These are phyloP conservation scores for Hoplostethus atlanticus DNA, from an alignment of 2,797 vertebrate genomes.

Conservation along the genomic window DNA sequence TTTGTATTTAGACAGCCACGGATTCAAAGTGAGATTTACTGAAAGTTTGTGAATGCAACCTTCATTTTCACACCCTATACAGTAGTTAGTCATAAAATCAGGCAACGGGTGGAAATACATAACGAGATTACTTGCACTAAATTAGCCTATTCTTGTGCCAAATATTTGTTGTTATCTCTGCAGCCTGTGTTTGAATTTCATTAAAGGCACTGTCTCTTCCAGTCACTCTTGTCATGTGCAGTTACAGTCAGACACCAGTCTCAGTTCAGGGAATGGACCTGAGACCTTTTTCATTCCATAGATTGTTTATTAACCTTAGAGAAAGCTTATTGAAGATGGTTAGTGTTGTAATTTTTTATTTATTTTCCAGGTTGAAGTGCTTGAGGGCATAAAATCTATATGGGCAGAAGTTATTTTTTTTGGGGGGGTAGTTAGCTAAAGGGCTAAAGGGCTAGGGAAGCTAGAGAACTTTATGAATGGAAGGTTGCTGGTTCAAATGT, in stretches of 20 bases:
- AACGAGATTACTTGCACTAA: constrained; percentile 56
- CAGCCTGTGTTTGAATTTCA: constrained; percentile 27
- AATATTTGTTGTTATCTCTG: constrained; percentile 34
- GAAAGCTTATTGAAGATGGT: too few relatives aligned
- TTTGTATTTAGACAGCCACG: neutral
- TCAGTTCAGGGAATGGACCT: neutral
- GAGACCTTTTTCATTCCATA: neutral
- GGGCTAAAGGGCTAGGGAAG: too few relatives aligned
- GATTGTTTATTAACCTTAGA: neutral
- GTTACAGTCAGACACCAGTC: neutral
- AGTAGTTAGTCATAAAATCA: constrained; percentile 54
- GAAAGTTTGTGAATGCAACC: constrained; percentile 12
- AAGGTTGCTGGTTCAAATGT: too few relatives aligned
- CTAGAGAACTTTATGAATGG: too few relatives aligned
- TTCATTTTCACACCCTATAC: constrained; percentile 23
- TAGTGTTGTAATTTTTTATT: too few relatives aligned
- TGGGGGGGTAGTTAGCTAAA: too few relatives aligned
- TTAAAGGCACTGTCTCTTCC: constrained; percentile 15
- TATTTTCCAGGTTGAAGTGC: too few relatives aligned
- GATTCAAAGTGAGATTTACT: constrained; percentile 19
- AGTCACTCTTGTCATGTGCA: neutral
- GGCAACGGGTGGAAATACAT: constrained; percentile 38
- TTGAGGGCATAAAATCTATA: too few relatives aligned
- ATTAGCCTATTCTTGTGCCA: constrained; percentile 49
- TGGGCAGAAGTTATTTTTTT: too few relatives aligned